Evolutionary conservation across 2,888 invertebrate species (phyloP), one percentile per base, ranked within the genome.

Genomic region (Osmoderma eremita): DNA sequence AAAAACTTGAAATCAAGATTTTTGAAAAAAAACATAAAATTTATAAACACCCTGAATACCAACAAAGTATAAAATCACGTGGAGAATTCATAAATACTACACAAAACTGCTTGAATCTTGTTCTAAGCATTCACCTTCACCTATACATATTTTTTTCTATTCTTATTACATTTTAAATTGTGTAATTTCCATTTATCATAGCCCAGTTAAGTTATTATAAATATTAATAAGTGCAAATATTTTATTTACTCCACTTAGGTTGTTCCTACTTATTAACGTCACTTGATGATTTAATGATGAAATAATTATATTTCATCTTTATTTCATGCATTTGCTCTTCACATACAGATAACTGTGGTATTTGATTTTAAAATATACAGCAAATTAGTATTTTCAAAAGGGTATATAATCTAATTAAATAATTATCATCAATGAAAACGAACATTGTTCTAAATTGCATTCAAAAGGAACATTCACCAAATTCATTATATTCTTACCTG

Each of bases 401-500:
- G 8, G 18, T 12, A 8, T 15, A 4, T 13, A 51, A 24, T 15
- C 30, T 24, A 51, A 51, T 51, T 51, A 36, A 6, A 36, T 30
- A 8, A 51, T 30, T 51, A 15, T 13, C 6, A 15, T 3, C 36
- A 6, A 53, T 8, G 8, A 12, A 3, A 1, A 48, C 17, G 36
- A 20, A 62, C 4, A 8, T 38, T 58, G 8, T 30, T 49, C 6
- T 48, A 62, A 48, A 48, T 17, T 45, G 12, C 48, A 45, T 48
- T 24, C 4, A 36, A n/a, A 36, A 24, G 39, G 2, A 51, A 45
- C 15, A 49, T 20, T 50, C 15, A 18, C 38, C 30, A 42, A n/a
- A 42, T 61, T 13, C 38, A 13, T 45, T 17, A 0, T 36, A 61
- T 61, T 12, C 39, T 50, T 67, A 81, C 80, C 81, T 79, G 75